Conservation (phyloP, 2,888 invertebrate genomes). For the Catocala sponsa region DNA sequence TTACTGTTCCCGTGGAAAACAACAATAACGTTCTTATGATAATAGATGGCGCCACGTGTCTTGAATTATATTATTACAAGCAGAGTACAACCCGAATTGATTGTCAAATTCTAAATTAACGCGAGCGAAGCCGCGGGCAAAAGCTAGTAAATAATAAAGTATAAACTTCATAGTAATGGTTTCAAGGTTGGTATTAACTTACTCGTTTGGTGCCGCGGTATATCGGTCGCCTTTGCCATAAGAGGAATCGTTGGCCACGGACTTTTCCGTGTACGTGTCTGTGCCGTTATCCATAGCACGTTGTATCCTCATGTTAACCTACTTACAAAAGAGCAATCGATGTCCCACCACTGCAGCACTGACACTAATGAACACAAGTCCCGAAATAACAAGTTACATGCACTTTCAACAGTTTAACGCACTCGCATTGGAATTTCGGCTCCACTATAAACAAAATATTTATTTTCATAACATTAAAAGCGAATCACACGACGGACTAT, state of each 20-base stretch:
- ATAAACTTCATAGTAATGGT: neutral
- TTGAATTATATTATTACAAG: too few relatives aligned
- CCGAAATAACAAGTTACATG: neutral
- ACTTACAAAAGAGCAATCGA: conserved; percentile 40
- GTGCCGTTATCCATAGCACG: conserved; percentile 70
- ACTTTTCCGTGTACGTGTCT: conserved; percentile 36
- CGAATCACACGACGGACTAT: conserved; percentile 34
- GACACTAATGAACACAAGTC: neutral
- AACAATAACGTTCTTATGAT: too few relatives aligned
- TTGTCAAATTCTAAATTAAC: too few relatives aligned
- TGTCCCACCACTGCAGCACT: neutral
- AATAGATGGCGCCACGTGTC: too few relatives aligned
- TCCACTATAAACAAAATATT: conserved; percentile 25
- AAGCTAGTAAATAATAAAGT: too few relatives aligned
- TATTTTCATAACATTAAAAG: conserved; percentile 21
- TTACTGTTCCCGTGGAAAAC: too few relatives aligned
- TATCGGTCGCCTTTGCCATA: conserved; percentile 83
- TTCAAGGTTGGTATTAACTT: conserved; percentile 58
- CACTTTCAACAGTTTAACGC: conserved; percentile 9
- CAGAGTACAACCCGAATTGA: too few relatives aligned
- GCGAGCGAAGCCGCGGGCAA: too few relatives aligned
- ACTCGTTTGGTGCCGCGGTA: conserved; percentile 84
- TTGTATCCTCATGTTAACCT: conserved; percentile 69
- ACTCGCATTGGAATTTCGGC: conserved; percentile 10
- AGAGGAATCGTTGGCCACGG: conserved; percentile 68